Evolutionary conservation across 2,888 invertebrate genomes (phyloP), one percentile per base, ranked within the genome.

Genomic region (Lymantria dispar): DNA sequence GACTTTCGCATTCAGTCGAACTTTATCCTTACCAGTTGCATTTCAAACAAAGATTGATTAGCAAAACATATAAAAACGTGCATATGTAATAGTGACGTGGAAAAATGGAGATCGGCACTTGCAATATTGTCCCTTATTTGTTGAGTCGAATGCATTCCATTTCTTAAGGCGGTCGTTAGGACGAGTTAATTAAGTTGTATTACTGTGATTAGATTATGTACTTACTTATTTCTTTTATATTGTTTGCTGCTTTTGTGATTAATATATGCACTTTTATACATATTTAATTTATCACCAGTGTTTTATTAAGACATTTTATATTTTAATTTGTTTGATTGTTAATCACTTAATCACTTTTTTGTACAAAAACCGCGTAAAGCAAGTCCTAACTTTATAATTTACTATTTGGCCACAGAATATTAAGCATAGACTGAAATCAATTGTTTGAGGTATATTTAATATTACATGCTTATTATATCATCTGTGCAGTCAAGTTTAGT

Each of bases 101-200:
- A 44, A 49, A 58, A 52, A 58, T 50, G 52, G 51, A 31, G 59
- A 36, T 56, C 48, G 47, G 52, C 52, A 60, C 57, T 62, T 49
- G 54, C 50, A 49, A 58, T 40, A 59, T 70, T 61, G 60, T 56
- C 45, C 72, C 72, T 58, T 70, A 72, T 60, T 59, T 12, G 69
- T 55, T 40, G 46, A 43, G 36, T 40, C 14, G 11, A 37, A 47
- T 59, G 22, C 66, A 66, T 65, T 65, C 63, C 45, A 31, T 41
- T 47, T 45, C 30, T 50, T 58, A 59, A 40, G 54, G 52, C 48
- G 43, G 46, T 62, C 50, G 56, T 54, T 53, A 45, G 44, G 43
- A 45, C 48, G 31, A 63, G 44, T 54, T 63, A 52, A 66, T 69
- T 53, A 57, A 66, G 55, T 41, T 49, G 15, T 40, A 12, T 31